phyloP scores from a whole-genome alignment of 2,113 vertebrate genomes.

The Actenoides lindsayi region DNA sequence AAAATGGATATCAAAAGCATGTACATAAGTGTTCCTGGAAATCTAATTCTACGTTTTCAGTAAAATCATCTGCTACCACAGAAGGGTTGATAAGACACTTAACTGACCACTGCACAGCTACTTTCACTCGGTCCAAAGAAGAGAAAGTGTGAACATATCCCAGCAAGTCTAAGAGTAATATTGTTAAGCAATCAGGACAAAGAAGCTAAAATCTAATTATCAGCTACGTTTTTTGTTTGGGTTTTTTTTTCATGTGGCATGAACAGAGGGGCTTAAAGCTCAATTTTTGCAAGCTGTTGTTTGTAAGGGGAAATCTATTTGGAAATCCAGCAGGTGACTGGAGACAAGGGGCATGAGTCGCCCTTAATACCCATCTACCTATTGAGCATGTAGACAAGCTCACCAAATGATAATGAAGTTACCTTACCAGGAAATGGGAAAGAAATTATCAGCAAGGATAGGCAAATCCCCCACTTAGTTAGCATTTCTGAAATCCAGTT shows the following conservation, averaged over 20 bases:
- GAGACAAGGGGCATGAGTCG: background rate
- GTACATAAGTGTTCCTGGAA: constrained; percentile 47
- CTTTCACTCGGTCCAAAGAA: background rate
- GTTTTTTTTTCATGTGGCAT: background rate
- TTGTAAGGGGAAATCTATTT: background rate
- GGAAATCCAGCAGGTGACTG: background rate
- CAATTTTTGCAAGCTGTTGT: background rate
- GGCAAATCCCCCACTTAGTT: background rate
- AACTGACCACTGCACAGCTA: background rate
- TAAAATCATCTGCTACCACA: constrained; percentile 5
- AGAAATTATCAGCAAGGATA: background rate
- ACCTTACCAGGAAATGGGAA: background rate
- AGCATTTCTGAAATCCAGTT: constrained; percentile 6
- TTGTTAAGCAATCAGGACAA: background rate
- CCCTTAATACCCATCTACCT: background rate
- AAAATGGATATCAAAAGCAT: constrained; percentile 27
- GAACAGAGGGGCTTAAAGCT: background rate
- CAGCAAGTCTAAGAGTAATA: background rate
- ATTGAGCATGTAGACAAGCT: background rate
- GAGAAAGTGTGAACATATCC: background rate
- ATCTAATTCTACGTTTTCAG: constrained; percentile 42
- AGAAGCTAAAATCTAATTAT: background rate
- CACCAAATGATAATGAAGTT: background rate
- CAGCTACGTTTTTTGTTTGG: background rate
- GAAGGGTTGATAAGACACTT: background rate